These are phyloP conservation scores for Calyptommatus sinebrachiatus DNA, from an alignment of 2,113 vertebrate species.

Conservation along the genomic window DNA sequence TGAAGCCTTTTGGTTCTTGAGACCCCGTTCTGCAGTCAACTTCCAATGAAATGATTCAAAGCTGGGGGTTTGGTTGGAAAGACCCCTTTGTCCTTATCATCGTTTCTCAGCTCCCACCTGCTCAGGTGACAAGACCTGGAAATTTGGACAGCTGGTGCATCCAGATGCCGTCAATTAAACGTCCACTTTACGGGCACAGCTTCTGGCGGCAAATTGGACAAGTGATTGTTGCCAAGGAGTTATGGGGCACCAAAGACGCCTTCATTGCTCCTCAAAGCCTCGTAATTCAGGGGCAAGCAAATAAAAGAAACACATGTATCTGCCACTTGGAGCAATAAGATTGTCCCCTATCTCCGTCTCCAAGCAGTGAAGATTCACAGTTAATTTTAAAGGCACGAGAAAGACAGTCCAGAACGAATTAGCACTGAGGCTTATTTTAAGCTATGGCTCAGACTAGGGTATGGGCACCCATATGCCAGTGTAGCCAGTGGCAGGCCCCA, in stretches of 20 bases:
- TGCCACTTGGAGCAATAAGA: neutral
- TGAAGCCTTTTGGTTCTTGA: no score
- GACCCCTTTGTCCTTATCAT: neutral
- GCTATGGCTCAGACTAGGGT: no score
- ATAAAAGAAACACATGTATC: neutral
- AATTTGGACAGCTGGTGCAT: rapidly evolving
- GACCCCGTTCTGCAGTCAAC: no score
- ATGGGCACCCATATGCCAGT: no score
- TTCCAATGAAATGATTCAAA: rapidly evolving
- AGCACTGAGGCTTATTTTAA: no score
- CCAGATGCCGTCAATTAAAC: rapidly evolving
- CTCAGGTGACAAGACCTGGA: rapidly evolving
- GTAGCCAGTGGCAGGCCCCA: no score
- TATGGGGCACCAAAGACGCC: neutral
- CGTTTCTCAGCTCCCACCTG: neutral
- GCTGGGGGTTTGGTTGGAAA: neutral
- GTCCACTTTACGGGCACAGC: neutral
- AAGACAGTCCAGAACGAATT: neutral
- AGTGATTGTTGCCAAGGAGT: neutral
- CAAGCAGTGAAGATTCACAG: rapidly evolving
- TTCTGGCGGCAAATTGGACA: rapidly evolving
- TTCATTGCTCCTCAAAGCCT: neutral
- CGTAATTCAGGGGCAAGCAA: neutral
- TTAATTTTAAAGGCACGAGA: neutral
- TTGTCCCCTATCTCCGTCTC: neutral